Conservation (phyloP, 2,888 invertebrate genomes). For the Drosophila setosimentum region DNA sequence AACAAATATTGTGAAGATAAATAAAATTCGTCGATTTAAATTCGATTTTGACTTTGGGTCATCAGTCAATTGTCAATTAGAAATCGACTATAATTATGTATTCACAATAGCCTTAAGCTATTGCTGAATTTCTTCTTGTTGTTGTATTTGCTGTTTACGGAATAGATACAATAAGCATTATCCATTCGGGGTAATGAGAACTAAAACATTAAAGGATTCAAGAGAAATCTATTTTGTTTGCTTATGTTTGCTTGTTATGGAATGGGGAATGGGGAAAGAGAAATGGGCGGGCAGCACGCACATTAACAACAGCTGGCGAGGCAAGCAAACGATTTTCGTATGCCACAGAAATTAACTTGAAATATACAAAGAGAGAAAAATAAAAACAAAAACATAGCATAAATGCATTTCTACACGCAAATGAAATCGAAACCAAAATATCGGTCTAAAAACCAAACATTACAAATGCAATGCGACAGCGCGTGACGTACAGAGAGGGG, state of each 20-base stretch:
- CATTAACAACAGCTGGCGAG: slow-evolving; percentile 34
- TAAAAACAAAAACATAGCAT: slow-evolving; percentile 2
- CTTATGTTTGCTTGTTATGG: background rate
- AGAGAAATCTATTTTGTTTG: slow-evolving; percentile 19
- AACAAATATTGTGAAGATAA: background rate
- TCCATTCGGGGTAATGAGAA: background rate
- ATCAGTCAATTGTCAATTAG: slow-evolving; percentile 13
- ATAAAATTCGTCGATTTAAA: background rate
- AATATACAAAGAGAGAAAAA: slow-evolving; percentile 3
- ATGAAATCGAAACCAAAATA: slow-evolving; percentile 65
- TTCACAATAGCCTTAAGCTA: slow-evolving; percentile 9
- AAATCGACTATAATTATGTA: slow-evolving; percentile 1
- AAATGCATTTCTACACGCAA: slow-evolving; percentile 57
- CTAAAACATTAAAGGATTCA: slow-evolving; percentile 15
- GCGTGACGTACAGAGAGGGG: slow-evolving; percentile 23
- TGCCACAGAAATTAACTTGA: slow-evolving; percentile 29
- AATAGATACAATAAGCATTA: background rate
- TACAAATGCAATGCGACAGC: slow-evolving; percentile 31
- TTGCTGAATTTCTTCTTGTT: background rate
- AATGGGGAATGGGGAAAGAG: background rate
- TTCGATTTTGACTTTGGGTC: background rate
- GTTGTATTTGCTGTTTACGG: background rate
- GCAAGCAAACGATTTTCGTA: slow-evolving; percentile 7
- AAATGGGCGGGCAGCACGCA: slow-evolving; percentile 3
- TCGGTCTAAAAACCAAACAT: slow-evolving; percentile 53